Base-by-base conservation (phyloP, 2,888 invertebrate genomes). In the Rotaria sp. region DNA sequence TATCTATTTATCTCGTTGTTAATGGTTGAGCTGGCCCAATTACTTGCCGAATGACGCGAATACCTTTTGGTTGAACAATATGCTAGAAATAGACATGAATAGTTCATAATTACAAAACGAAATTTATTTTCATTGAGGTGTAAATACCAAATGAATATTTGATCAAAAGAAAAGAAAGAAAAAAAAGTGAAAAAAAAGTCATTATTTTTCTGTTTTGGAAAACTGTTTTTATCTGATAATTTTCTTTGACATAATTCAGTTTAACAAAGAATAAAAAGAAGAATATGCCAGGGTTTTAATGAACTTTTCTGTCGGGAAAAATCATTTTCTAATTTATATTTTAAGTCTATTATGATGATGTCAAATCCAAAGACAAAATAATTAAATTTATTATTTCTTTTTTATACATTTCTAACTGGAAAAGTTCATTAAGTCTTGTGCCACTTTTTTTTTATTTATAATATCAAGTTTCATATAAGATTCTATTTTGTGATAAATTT, bases 11-110 rank as follows among this genome's bases (percentile, higher is more conserved):
- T 24, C 24, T 24, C 8, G 2, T 52, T 5, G 52, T 24, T 67
- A 13, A 67, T 67, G 35, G 18, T 67, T 67, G 35, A 26, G 45
- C 45, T 45, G 80, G 80, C 0, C 80, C 80, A 15, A 80, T 18
- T 8, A 80, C 80, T 80, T 80, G 80, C 11, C 80, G 80, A 80
- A 80, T 80, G 26, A 80, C 45, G n/a, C 80, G 80, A 80, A 80
- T n/a, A 41, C 80, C 80, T 80, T 10, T 41, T 5, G 80, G 80
- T 80, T 80, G 80, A n/a, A 80, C n/a, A 45, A 80, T n/a, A 45
- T 45, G 80, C 80, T 80, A 45, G 45, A 80, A 80, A n/a, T 45
- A 80, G 21, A 45, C 13, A 45, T 35, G 0, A 80, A 26, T n/a
- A 1, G 1, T 24, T 75, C 30, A 57, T 67, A 5, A 50, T 13